A percentile compares a stretch with the other conserved stretches of the same genome.
Evolutionary conservation across 2,888 invertebrate species (phyloP).

Genomic region (Pharmacophagus antenor): DNA sequence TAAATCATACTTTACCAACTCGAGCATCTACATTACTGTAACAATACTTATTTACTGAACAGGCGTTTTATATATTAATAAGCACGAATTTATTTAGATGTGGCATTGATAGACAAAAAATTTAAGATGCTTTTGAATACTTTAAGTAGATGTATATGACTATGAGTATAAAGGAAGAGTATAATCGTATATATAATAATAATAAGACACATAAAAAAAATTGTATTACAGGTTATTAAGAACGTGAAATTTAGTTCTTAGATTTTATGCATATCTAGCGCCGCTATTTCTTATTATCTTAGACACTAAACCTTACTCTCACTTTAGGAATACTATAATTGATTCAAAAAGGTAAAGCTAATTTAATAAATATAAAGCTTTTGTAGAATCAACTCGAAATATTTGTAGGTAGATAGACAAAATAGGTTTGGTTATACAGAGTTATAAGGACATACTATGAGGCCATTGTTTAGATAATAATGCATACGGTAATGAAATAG

Average conservation of each 20-base stretch:
- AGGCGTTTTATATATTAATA: background rate
- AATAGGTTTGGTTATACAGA: slow-evolving; percentile 4
- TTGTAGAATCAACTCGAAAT: slow-evolving; percentile 11
- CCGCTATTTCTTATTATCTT: background rate
- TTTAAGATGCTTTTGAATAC: background rate
- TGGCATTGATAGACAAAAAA: background rate
- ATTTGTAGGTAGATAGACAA: slow-evolving; percentile 1
- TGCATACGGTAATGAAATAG: background rate
- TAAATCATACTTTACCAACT: no score
- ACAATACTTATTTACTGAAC: background rate
- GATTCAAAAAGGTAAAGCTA: background rate
- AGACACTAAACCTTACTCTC: background rate
- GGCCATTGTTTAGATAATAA: background rate
- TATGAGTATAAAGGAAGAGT: no score
- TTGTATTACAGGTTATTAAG: background rate
- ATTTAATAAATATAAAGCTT: slow-evolving; percentile 11
- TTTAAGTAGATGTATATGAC: background rate
- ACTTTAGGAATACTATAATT: background rate
- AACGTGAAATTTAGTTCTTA: background rate
- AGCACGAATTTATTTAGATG: background rate
- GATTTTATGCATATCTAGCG: background rate
- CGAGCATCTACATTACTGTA: background rate
- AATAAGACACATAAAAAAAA: no score
- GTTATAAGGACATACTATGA: background rate
- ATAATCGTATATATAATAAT: no score